Evolutionary conservation across 2,797 vertebrate genomes (phyloP), one percentile per base, ranked within the genome.

Genomic region (Tenualosa ilisha): DNA sequence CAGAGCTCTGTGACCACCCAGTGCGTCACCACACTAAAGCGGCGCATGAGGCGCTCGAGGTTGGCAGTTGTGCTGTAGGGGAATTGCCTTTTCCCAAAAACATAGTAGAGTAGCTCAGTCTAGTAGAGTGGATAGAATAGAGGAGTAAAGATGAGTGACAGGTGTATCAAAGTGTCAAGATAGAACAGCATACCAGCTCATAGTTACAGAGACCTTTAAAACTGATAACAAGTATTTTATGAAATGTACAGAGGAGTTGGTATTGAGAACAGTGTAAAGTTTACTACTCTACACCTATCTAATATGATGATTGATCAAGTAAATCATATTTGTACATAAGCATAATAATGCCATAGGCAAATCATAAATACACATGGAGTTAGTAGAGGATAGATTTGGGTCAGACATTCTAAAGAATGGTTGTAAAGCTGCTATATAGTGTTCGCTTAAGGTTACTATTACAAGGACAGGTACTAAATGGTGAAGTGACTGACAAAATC

Each of bases 1-100:
- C 97, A 98, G 82, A 99, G 93, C 91, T 99, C 98, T 0, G 97
- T 98, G 93, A 94, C 96, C 87, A 98, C 97, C 98, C 98, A 99
- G 93, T 95, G 95, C 92, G 98, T 97, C 82, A 99, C 93, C 93
- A 97, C 96, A 97, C 6, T 20, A 94, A 99, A 99, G 85, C 95
- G 97, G 3, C 94, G 93, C 94, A 99, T 94, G 68, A 97, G 96
- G 3, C 97, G 94, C 91, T 98, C 97, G 89, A 99, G 95, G 93
- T 99, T 99, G n/a, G 98, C 98, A 0, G 97, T 98, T 89, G 95
- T 95, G 89, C 94, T 91, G 0, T 95, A 94, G 0, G 93, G 95
- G 83, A 97, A 97, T 51, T 95, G 96, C 17, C 96, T 96, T 0
- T 95, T 95, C 0, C 97, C 96, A 12, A 97, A 95, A 63, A 96